Evolutionary conservation across 2,113 vertebrate genomes (phyloP), one percentile per base, ranked within the genome.

Genomic region (Archocentrus centrarchus): DNA sequence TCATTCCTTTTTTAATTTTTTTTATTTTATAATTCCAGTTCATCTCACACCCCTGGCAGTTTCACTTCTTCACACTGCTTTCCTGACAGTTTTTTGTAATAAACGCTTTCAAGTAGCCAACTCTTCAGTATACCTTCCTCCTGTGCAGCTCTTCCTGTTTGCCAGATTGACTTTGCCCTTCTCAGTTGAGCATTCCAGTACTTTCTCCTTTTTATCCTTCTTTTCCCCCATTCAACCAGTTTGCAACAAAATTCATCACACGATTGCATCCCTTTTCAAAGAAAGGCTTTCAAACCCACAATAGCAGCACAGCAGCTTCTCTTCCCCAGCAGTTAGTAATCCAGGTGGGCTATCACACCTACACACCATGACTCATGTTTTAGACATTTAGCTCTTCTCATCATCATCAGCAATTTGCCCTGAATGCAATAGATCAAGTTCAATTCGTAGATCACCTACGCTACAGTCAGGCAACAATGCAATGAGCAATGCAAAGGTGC

Each of bases 311-410:
- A 75, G 88, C 78, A 59, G 80, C 81, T 57, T 80, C 61, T 79
- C 89, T 83, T 60, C 84, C 63, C 68, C 82, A 86, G 76, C 87
- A 81, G 91, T 89, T 87, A 90, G 81, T 81, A 83, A 91, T 88
- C 87, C 92, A 91, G 91, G 92, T 92, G 91, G 89, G 86, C 86
- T 68, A 75, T 63, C 75, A 70, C 89, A 87, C 92, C 90, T 68
- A 88, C 92, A 83, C 75, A 64, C 18, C 9, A 70, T 93, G 93
- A 94, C 53, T 94, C 90, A 94, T 55, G 30, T 87, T 87, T 86
- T 81, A 88, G 82, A 89, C 84, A 86, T 88, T 90, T 84, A 86
- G 86, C 86, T 89, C 83, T 39, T 86, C 79, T 78, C 78, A 59
- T 86, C 87, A 81, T 82, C 59, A 73, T 64, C 83, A 82, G 53